Evolutionary conservation across 2,113 vertebrate species (phyloP).

Genomic region (Fregetta grallaria): DNA sequence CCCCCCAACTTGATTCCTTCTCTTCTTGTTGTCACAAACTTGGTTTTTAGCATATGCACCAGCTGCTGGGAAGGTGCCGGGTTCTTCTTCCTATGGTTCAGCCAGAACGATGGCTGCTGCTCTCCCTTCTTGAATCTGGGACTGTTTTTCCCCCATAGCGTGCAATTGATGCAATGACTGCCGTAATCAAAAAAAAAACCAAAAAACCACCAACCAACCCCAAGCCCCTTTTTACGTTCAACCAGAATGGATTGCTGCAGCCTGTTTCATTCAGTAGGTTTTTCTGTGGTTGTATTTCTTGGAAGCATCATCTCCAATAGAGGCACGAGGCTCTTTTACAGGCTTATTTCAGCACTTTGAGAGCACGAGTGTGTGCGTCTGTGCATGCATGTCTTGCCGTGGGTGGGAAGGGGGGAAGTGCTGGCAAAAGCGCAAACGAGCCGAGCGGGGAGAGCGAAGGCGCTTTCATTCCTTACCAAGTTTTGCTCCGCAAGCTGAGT

Average conservation of each 20-base stretch:
- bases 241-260: not conserved
- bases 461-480: not conserved
- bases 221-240: not conserved
- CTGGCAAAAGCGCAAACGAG: not conserved
- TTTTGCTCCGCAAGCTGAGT: not conserved
- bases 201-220: not conserved
- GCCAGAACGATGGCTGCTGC: not conserved
- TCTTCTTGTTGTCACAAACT: not conserved
- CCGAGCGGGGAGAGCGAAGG: not conserved
- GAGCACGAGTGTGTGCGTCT: not conserved
- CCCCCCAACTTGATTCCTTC: not conserved
- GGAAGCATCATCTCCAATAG: not conserved
- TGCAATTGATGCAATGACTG: not conserved
- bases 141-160: not conserved
- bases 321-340: not conserved
- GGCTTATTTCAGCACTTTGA: not conserved
- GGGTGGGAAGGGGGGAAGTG: not conserved
- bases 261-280: not conserved
- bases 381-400: not conserved
- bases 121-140: not conserved
- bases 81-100: not conserved
- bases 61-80: not conserved
- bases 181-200: rapidly evolving
- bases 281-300: not conserved
- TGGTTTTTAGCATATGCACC: not conserved